Base-by-base conservation (phyloP, 1,140 invertebrate species). In the Mya arenaria region DNA sequence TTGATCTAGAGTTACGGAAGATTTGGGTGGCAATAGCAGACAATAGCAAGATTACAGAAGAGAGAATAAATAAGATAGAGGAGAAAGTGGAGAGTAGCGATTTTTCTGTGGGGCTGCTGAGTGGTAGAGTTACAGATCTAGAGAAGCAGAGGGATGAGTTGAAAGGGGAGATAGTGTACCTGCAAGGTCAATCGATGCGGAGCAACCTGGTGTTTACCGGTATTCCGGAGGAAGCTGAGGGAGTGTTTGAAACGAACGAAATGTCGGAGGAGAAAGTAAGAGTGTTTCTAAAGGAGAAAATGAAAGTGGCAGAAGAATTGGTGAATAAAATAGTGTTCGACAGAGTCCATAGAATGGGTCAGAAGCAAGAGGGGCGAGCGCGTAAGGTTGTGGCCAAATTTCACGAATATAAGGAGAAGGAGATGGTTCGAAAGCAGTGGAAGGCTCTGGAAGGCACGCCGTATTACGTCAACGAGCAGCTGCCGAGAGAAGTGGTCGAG, bases 401-500 rank as follows among this genome's bases (percentile, higher is more conserved):
- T n/a, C 15, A 23, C 1, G 17, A 30, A 37, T 66, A 30, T n/a
- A 66, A 66, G 19, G 36, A 34, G 41, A 6, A 37, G 6, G 32
- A 62, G 36, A 32, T 8, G 30, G 58, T 62, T 10, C 6, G 58
- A 13, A 62, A 62, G 23, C 58, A 62, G 36, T 23, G 32, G 58
- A 62, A 62, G 36, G 8, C 13, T 5, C 19, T n/a, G n/a, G n/a
- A n/a, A n/a, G n/a, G n/a, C n/a, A n/a, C n/a, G 41, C 3, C 4
- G 30, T 73, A 36, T 34, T 56, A 58, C 58, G 44, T 73, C 52
- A 48, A 55, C n/a, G 69, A 73, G 44, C 69, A 73, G 30, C 58
- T 56, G 15, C 69, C 69, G 8, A 73, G 39, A 25, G 56, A 60
- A 23, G 28, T 60, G 28, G 56, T 25, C 19, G 56, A 60, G 13